phyloP scores from a whole-genome alignment of 2,888 invertebrate species.

The Meandrusa payeni region DNA sequence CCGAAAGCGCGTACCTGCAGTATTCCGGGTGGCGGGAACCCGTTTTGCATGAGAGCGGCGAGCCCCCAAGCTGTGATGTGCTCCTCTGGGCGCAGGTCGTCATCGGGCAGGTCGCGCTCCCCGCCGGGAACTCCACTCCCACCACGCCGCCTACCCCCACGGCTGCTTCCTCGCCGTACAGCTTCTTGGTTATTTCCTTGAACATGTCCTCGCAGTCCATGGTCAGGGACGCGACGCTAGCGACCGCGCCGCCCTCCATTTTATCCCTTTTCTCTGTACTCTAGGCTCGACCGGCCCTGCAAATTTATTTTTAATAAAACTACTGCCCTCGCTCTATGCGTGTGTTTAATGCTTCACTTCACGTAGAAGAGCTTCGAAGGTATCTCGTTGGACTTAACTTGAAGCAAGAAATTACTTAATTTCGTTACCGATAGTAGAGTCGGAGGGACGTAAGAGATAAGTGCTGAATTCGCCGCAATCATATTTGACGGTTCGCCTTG shows the following conservation, averaged over 20 bases:
- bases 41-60: conserved; percentile 88
- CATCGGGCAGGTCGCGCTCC: conserved; percentile 73
- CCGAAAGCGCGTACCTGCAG: conserved; percentile 62
- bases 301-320: conserved; percentile 1
- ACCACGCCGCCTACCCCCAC: conserved; percentile 47
- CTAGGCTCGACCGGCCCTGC: conserved; percentile 47
- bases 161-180: conserved; percentile 91
- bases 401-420: conserved; percentile 6
- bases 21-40: conserved; percentile 84
- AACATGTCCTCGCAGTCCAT: conserved; percentile 92
- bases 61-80: conserved; percentile 87
- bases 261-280: conserved; percentile 34
- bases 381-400: conserved; percentile 22
- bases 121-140: conserved; percentile 65
- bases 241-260: conserved; percentile 75
- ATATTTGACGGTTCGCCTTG: conserved; percentile 1
- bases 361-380: conserved; percentile 3
- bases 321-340: background rate
- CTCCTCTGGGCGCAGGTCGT: conserved; percentile 84
- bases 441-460: background rate
- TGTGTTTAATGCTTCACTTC: background rate
- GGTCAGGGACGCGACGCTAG: conserved; percentile 76
- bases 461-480: background rate
- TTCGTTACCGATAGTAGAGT: background rate
- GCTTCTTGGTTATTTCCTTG: conserved; percentile 94